Conservation (phyloP, 2,113 vertebrate genomes). For the Microcebus tavaratra region DNA sequence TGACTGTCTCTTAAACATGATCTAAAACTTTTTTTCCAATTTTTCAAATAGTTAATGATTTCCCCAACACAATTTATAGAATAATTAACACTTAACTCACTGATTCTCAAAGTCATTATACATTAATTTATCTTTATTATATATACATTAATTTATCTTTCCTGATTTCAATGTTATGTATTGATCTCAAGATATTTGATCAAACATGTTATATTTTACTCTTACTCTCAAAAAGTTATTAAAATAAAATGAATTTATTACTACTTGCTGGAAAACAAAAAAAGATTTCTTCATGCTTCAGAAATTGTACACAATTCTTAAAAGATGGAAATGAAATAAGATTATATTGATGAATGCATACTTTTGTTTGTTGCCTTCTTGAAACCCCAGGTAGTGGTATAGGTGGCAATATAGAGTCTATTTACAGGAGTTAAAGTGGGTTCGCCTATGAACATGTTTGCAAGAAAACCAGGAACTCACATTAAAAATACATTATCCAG, state of each 20-base stretch:
- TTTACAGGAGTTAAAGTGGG: background rate
- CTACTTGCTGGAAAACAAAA: background rate
- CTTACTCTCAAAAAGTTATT: background rate
- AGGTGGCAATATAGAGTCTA: background rate
- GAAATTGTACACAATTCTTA: background rate
- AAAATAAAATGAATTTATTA: background rate
- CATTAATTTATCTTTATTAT: background rate
- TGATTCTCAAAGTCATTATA: background rate
- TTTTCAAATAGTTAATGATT: background rate
- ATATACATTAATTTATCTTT: background rate
- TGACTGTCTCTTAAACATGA: background rate
- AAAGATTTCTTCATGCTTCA: background rate
- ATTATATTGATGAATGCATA: background rate
- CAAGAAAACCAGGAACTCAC: background rate
- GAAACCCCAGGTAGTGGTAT: background rate
- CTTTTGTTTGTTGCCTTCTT: background rate
- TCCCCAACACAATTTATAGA: background rate
- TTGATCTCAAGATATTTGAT: background rate
- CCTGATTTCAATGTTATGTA: background rate
- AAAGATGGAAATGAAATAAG: background rate
- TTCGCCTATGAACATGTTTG: background rate
- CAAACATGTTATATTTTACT: background rate
- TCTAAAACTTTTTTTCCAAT: background rate
- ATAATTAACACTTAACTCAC: background rate
- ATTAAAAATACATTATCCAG: background rate